Evolutionary conservation across 2,113 vertebrate genomes (phyloP).

Genomic region (Benitochromis conjunctus): DNA sequence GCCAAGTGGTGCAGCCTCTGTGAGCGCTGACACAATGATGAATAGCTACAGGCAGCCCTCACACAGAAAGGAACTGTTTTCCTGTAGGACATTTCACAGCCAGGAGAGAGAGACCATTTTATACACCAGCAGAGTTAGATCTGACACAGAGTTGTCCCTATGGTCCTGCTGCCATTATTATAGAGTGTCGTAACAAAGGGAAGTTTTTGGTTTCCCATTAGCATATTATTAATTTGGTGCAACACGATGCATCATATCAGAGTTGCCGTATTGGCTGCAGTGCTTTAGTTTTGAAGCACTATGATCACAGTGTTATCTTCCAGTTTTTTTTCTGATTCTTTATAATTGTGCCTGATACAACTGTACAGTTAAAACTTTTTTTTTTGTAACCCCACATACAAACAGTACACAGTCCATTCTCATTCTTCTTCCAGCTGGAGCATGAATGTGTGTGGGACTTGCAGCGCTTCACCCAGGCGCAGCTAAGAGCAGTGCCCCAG

Average conservation of each 20-base stretch:
- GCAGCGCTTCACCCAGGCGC: slow-evolving; percentile 68
- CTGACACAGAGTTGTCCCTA: slow-evolving; percentile 12
- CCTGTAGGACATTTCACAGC: slow-evolving; percentile 55
- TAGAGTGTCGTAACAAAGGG: background rate
- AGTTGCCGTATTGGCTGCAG: background rate
- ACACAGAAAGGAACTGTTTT: slow-evolving; percentile 50
- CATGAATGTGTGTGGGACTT: slow-evolving; percentile 76
- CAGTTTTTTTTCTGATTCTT: background rate
- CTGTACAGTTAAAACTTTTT: background rate
- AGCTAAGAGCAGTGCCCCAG: slow-evolving; percentile 66
- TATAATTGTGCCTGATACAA: background rate
- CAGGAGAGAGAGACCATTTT: slow-evolving; percentile 39
- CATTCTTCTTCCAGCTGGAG: slow-evolving; percentile 67
- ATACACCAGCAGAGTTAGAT: slow-evolving; percentile 14
- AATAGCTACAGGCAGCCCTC: slow-evolving; percentile 61
- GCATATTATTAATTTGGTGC: background rate
- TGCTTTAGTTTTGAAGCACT: background rate
- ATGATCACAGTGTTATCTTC: background rate
- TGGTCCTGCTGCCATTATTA: slow-evolving; percentile 21
- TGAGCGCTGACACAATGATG: slow-evolving; percentile 67
- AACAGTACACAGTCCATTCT: background rate
- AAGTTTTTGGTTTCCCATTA: background rate
- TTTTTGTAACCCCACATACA: background rate
- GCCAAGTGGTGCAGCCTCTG: slow-evolving; percentile 61
- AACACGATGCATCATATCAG: background rate